These are phyloP conservation scores for Mythimna impura DNA, from an alignment of 2,888 invertebrate species.

Conservation along the genomic window DNA sequence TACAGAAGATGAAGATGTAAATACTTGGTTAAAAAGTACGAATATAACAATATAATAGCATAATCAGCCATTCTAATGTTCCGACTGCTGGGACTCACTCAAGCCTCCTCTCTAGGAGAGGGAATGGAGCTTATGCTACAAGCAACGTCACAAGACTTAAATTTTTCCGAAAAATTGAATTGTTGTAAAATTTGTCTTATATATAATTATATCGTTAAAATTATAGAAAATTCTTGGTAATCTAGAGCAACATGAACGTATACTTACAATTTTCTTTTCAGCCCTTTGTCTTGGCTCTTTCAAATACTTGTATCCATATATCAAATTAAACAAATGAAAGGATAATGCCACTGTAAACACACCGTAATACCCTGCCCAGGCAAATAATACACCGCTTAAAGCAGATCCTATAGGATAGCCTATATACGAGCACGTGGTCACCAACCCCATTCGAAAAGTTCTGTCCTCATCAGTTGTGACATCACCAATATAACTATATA, in stretches of 20 bases:
- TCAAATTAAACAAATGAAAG: conserved; percentile 93
- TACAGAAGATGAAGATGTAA: too few species aligned
- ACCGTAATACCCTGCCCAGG: conserved; percentile 95
- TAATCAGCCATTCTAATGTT: too few species aligned
- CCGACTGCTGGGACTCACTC: too few species aligned
- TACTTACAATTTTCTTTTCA: conserved; percentile 73
- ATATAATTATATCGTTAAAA: neutral
- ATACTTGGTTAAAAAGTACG: too few species aligned
- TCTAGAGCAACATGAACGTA: neutral
- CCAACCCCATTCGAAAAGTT: conserved; percentile 95
- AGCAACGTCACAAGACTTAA: too few species aligned
- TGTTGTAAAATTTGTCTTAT: too few species aligned
- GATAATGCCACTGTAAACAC: conserved; percentile 93
- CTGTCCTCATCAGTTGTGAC: conserved; percentile 95
- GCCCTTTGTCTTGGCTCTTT: conserved; percentile 90
- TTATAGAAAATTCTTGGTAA: neutral
- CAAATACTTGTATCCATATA: conserved; percentile 93
- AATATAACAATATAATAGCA: too few species aligned
- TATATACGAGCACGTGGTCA: conserved; percentile 96
- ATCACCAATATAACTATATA: conserved; percentile 96
- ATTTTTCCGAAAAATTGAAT: too few species aligned
- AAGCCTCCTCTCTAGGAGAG: too few species aligned
- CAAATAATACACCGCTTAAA: conserved; percentile 94
- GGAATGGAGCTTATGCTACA: too few species aligned
- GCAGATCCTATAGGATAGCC: conserved; percentile 97